Base-by-base conservation (phyloP, 2,113 vertebrate species). In the Microtus pennsylvanicus region DNA sequence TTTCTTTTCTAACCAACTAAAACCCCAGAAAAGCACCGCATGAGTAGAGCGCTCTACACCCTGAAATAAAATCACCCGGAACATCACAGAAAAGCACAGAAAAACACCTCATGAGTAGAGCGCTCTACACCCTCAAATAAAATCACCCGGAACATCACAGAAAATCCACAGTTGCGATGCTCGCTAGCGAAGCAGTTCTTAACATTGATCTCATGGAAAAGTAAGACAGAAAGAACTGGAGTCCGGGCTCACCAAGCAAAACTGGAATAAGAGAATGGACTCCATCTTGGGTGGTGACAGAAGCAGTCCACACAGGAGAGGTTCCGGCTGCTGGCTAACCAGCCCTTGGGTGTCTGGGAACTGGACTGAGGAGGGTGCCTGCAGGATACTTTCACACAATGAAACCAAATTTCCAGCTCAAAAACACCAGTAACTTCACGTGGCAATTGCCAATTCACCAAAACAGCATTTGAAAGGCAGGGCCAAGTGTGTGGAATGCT, bases 401-500 rank as follows among this genome's bases (percentile, higher is more conserved):
- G 52, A 89, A 92, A 87, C 67, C 30, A 74, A 86, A 76, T 33
- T 81, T 89, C 63, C 86, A 75, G 77, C 82, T 77, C 77, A 78
- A 70, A 83, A 69, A 77, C 75, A n/a, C 58, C 47, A 70, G 81
- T 24, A 55, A 94, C 89, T 95, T 94, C 63, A 87, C 47, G 69
- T 87, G 76, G 69, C 96, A 97, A 96, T 95, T 94, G 95, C 13
- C 76, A 78, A n/a, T 4, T 77, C 74, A 80, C 77, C 61, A 9
- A 93, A 94, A 89, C 69, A 63, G 77, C 74, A 3, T 87, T 95
- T 90, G n/a, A 42, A 45, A 87, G 76, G 88, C 50, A 63, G 90
- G 17, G 70, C 52, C 88, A 69, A 94, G 90, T 86, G 70, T 26
- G 35, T 92, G 97, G 96, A 97, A 97, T 96, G 97, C 94, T 61